Percentiles rank a stretch among this genome's conserved stretches.
These are phyloP conservation scores for Coturnix japonica DNA, from an alignment of 2,113 vertebrate species.

Conservation along the genomic window DNA sequence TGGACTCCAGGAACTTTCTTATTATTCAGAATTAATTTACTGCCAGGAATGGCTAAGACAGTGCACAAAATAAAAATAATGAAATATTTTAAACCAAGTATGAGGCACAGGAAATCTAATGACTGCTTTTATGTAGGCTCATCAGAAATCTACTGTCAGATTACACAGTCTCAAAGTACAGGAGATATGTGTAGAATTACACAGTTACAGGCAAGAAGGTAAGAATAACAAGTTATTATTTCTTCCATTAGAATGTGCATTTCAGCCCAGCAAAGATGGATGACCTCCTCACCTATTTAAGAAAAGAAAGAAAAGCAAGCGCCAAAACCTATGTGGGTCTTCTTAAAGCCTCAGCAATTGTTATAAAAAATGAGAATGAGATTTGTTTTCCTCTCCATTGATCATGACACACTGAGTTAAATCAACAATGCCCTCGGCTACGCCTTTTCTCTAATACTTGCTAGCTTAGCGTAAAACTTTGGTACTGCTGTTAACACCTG, in stretches of 20 bases:
- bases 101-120: neutral
- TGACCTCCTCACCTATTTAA: neutral
- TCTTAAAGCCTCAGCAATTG: neutral
- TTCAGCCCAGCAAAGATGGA: neutral
- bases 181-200: neutral
- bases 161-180: neutral
- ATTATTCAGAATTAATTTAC: neutral
- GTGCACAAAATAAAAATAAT: neutral
- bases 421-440: neutral
- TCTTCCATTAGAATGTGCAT: neutral
- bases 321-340: neutral
- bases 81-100: neutral
- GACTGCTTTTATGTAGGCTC: neutral
- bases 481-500: neutral
- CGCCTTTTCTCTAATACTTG: neutral
- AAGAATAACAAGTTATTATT: neutral
- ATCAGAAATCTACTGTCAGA: neutral
- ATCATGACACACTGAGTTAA: neutral
- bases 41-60: neutral
- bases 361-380: neutral
- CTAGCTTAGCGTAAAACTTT: neutral
- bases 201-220: neutral
- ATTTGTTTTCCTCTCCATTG: constrained; percentile 18
- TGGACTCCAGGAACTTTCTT: neutral
- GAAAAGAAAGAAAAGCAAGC: neutral